Base-by-base conservation (phyloP, 2,888 invertebrate genomes). In the Aspidiotus destructor region DNA sequence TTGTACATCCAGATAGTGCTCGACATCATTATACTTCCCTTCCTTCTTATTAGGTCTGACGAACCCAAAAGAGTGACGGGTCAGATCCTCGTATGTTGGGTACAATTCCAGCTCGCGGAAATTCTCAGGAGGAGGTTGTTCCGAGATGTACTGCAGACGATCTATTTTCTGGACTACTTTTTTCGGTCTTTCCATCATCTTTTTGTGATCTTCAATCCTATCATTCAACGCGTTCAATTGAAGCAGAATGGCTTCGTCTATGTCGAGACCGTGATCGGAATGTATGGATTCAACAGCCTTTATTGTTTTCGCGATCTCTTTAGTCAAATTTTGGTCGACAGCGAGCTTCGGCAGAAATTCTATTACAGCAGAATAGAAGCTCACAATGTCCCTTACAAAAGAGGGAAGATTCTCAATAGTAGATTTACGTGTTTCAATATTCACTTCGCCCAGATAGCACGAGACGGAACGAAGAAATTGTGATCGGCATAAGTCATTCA, bases 1-100 rank as follows among this genome's bases (percentile, higher is more conserved):
- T 73, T 91, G 91, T n/a, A 86, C 79, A 73, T 88, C 87, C 40
- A 93, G 78, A 75, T 93, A 93, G 74, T 89, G 84, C 60, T 85
- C 81, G 0, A 86, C 79, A 74, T 80, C 80, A 1, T 78, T 74
- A 75, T 87, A 91, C 0, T 81, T 79, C n/a, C 87, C 88, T 57
- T 81, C 76, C 0, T 82, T 76, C 67, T 85, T 81, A 74, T 85
- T 86, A 0, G 82, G 81, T 15, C 82, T 77, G 17, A 85, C 73
- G 74, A 81, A 83, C 41, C 61, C 61, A 0, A 79, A 77, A 8
- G 73, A 71, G n/a, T 75, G 72, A 28, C 80, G 73, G 44, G 77
- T 74, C 72, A 80, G 68, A 72, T 81, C 80, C 13, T 77, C 75
- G 0, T 79, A 73, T 0, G 78, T 78, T 0, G 86, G 81, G 73